Base-by-base conservation (phyloP, 2,888 invertebrate genomes). In the Julus scandinavius region DNA sequence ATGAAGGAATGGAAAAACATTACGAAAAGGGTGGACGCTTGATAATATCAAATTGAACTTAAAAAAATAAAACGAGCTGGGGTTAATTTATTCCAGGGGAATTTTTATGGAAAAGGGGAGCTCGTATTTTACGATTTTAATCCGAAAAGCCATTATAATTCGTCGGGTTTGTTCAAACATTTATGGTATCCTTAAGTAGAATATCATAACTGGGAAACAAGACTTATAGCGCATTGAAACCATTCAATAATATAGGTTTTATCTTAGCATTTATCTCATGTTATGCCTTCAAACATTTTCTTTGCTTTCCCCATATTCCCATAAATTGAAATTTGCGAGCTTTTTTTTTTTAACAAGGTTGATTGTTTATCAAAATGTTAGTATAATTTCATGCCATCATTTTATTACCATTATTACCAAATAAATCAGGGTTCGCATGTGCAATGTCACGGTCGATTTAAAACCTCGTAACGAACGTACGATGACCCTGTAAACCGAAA, bases 91-190 rank as follows among this genome's bases (percentile, higher is more conserved):
- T 72, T 72, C 72, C 29, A 29, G 72, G 72, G 72, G 72, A 72
- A 72, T 72, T 72, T 72, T 72, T 72, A 72, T 72, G 72, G 72
- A 72, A 72, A 72, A 72, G 72, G 72, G 72, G 72, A 72, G 72
- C 72, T 11, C 72, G 72, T 29, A 72, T 72, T 72, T 72, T 72
- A 72, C 72, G 72, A 72, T 72, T 72, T 72, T 72, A 72, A 72
- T 72, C 72, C 72, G 72, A 72, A 72, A 72, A 72, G 29, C 72
- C 72, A 72, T 72, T 72, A 72, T 72, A 72, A 72, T 72, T 72
- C 72, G 72, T 72, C 29, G 72, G 72, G 72, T 72, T 72, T 72
- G 72, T 72, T 11, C 72, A 29, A 29, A 11, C 38, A 29, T 29
- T 72, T 72, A 72, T 29, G 9, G 29, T n/a, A 29, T 29, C 72